Percentiles rank a stretch among this genome's conserved stretches.
phyloP scores from a whole-genome alignment of 2,113 vertebrate genomes.

The Butastur rufipennis region DNA sequence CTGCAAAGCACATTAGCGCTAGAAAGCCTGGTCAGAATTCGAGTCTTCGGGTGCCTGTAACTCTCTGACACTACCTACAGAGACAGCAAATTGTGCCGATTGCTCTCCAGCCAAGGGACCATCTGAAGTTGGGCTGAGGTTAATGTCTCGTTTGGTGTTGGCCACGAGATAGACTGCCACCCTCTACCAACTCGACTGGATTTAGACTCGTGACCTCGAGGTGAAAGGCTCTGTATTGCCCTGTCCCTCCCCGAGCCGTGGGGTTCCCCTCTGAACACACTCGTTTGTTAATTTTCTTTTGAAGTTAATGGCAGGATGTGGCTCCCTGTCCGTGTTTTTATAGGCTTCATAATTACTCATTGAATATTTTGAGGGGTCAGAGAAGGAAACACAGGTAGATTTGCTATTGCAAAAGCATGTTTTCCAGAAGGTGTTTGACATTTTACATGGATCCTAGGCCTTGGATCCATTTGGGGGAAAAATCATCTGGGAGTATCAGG shows the following conservation, averaged over 20 bases:
- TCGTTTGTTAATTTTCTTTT: constrained; percentile 55
- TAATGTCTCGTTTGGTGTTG: neutral
- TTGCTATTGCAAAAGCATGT: neutral
- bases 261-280: neutral
- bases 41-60: neutral
- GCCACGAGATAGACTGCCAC: neutral
- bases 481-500: neutral
- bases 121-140: neutral
- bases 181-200: neutral
- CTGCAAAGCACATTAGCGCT: neutral
- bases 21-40: neutral
- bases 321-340: constrained; percentile 47
- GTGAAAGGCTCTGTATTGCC: neutral
- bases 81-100: neutral
- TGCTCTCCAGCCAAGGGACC: neutral
- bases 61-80: neutral
- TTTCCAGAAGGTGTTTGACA: neutral
- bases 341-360: constrained; percentile 34
- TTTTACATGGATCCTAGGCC: neutral
- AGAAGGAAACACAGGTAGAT: constrained; percentile 31
- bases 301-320: constrained; percentile 63
- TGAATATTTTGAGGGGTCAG: constrained; percentile 50
- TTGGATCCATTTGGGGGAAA: neutral
- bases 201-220: neutral
- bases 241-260: neutral